These are phyloP conservation scores for Dasysyrphus albostriatus DNA, from an alignment of 2,888 invertebrate genomes.

Conservation along the genomic window DNA sequence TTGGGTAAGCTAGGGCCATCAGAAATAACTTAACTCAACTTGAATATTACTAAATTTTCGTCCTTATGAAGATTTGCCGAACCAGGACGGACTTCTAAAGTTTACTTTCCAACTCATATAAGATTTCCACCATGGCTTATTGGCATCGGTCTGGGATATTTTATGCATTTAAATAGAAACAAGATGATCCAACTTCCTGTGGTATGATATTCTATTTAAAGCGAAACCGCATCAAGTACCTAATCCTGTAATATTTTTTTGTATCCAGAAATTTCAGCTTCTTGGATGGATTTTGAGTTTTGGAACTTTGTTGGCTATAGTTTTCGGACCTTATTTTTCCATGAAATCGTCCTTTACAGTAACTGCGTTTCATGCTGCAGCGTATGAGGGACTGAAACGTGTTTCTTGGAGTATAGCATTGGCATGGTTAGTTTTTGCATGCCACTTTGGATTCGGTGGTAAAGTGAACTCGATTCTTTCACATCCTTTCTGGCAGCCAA, in stretches of 20 bases:
- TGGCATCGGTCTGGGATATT: conserved; percentile 77
- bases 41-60: neutral
- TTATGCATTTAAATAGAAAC: conserved; percentile 60
- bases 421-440: conserved; percentile 76
- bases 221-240: accelerated
- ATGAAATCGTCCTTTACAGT: neutral
- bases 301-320: conserved; percentile 37
- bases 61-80: conserved; percentile 14
- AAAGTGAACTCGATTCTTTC: conserved; percentile 72
- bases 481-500: conserved; percentile 71
- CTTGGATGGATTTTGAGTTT: conserved; percentile 69
- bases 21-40: neutral
- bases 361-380: conserved; percentile 57
- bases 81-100: conserved; percentile 8
- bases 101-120: conserved; percentile 77
- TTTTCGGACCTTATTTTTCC: conserved; percentile 66
- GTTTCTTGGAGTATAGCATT: conserved; percentile 72
- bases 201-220: neutral
- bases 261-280: conserved; percentile 15
- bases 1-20: conserved; percentile 24
- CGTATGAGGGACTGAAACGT: conserved; percentile 69
- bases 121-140: conserved; percentile 77
- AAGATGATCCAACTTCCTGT: conserved; percentile 1
- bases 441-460: conserved; percentile 75
- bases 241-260: neutral